These are phyloP conservation scores for Amphiprion percula DNA, from an alignment of 2,113 vertebrate species.

Conservation along the genomic window DNA sequence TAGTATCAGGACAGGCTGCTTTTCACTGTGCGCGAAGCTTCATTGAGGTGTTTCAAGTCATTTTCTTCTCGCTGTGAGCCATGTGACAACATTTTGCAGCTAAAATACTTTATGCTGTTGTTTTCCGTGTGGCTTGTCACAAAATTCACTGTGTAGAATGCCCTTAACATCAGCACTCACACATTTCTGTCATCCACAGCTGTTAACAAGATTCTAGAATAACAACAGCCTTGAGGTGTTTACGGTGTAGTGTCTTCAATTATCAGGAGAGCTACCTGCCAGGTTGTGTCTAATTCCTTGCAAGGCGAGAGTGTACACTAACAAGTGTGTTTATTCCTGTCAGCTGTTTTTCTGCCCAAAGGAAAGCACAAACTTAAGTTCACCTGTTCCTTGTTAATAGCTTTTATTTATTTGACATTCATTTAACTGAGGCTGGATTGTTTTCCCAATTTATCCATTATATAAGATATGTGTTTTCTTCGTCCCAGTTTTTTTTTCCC, in stretches of 20 bases:
- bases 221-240: conserved; percentile 82
- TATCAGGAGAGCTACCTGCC: conserved; percentile 79
- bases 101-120: conserved; percentile 45
- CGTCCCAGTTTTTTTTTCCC: conserved; percentile 16
- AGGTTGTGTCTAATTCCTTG: conserved; percentile 78
- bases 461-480: background rate
- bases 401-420: conserved; percentile 67
- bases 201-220: conserved; percentile 77
- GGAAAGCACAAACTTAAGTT: conserved; percentile 58
- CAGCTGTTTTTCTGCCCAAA: conserved; percentile 64
- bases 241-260: conserved; percentile 79
- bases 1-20: conserved; percentile 20
- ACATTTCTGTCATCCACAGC: conserved; percentile 75
- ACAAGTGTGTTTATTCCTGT: conserved; percentile 76
- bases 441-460: conserved; percentile 19
- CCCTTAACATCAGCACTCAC: conserved; percentile 62
- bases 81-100: conserved; percentile 48
- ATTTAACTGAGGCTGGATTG: conserved; percentile 32
- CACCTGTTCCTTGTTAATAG: conserved; percentile 52
- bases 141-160: conserved; percentile 45
- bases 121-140: conserved; percentile 54
- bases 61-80: conserved; percentile 41
- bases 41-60: conserved; percentile 37
- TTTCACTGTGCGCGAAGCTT: background rate
- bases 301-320: conserved; percentile 75